Percentiles rank a stretch among this genome's conserved stretches.
phyloP scores from a whole-genome alignment of 2,113 vertebrate species.

The Alectura lathami region DNA sequence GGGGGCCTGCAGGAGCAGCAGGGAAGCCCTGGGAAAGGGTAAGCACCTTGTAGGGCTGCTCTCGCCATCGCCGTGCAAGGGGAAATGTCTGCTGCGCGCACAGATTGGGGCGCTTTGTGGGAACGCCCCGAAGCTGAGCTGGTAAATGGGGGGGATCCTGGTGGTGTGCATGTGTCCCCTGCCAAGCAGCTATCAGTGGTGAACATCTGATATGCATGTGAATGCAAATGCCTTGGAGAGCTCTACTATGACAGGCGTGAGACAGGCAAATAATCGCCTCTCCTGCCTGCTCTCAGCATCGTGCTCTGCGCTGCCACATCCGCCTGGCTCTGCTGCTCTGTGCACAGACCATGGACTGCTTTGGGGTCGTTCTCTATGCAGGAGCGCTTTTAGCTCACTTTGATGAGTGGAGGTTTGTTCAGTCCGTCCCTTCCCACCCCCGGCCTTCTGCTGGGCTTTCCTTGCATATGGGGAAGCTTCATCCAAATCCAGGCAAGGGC shows the following conservation, averaged over 20 bases:
- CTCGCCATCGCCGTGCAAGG: not conserved
- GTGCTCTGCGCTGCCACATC: not conserved
- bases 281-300: fast-evolving
- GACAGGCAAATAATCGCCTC: not conserved
- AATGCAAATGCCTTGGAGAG: not conserved
- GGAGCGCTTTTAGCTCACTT: not conserved
- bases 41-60: not conserved
- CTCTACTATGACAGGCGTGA: not conserved
- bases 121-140: not conserved
- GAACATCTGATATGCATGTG: not conserved
- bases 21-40: not conserved
- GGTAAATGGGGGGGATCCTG: not conserved
- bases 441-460: not conserved
- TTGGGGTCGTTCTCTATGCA: not conserved
- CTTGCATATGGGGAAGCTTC: not conserved
- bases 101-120: not conserved
- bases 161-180: no score
- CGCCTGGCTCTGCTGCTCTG: not conserved
- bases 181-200: not conserved
- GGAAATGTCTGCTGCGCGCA: not conserved
- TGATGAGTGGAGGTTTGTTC: not conserved
- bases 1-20: not conserved
- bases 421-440: not conserved
- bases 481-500: not conserved
- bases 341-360: not conserved